These are phyloP conservation scores for Toxotes lorentzi DNA, from an alignment of 2,797 vertebrate genomes.

Conservation along the genomic window DNA sequence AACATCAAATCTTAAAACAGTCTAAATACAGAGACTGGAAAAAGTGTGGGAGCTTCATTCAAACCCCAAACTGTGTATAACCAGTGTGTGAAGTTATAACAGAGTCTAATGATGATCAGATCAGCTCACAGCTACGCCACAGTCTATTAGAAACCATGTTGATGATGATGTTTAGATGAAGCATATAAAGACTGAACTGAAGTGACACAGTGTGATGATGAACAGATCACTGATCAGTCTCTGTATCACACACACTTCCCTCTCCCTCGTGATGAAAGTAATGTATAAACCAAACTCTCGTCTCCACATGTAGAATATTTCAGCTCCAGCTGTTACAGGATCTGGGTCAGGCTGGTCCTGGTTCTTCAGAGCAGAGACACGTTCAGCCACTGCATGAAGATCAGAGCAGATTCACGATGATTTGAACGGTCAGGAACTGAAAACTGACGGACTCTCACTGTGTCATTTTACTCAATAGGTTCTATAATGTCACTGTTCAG, in stretches of 20 bases:
- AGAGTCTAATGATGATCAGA: not conserved
- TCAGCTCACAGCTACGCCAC: too few relatives aligned
- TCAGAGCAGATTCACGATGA: not conserved
- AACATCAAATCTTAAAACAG: not conserved
- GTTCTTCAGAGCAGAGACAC: slow-evolving; percentile 45
- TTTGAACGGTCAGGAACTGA: slow-evolving; percentile 29
- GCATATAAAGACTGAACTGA: too few relatives aligned
- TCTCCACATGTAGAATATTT: not conserved
- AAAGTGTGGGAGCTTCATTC: too few relatives aligned
- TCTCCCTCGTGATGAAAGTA: not conserved
- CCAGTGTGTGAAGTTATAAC: not conserved
- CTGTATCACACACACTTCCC: not conserved
- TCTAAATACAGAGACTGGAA: too few relatives aligned
- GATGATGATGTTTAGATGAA: too few relatives aligned
- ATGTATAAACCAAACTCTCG: not conserved
- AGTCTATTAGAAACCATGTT: too few relatives aligned
- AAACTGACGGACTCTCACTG: too few relatives aligned
- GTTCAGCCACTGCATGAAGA: slow-evolving; percentile 65
- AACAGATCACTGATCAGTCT: not conserved
- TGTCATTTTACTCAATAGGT: too few relatives aligned
- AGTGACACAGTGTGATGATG: too few relatives aligned
- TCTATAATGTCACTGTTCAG: too few relatives aligned
- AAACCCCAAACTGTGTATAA: too few relatives aligned
- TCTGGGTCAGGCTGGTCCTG: not conserved
- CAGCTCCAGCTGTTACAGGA: not conserved